These are phyloP conservation scores for Peromyscus californicus DNA, from an alignment of 2,113 vertebrate species.

Conservation along the genomic window DNA sequence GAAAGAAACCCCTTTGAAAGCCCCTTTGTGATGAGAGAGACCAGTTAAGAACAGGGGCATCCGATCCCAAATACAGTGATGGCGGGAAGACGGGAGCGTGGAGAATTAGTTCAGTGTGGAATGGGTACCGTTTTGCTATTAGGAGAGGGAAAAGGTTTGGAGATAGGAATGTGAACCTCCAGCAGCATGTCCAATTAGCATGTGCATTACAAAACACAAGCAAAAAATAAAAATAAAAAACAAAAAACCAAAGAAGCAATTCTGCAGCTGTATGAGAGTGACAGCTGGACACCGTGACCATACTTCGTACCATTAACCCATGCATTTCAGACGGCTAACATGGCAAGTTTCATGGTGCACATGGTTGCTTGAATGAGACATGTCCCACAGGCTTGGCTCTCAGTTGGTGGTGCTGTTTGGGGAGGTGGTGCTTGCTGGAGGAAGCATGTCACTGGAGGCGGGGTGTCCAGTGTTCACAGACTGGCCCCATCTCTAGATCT, in stretches of 20 bases:
- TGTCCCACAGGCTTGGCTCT: neutral
- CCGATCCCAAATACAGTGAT: neutral
- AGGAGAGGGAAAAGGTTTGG: neutral
- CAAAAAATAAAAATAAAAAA: neutral
- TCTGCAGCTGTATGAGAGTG: neutral
- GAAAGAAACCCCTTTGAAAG: constrained; percentile 13
- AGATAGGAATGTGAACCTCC: neutral
- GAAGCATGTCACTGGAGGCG: neutral
- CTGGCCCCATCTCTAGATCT: neutral
- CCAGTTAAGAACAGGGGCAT: neutral
- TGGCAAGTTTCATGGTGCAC: neutral
- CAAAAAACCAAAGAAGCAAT: neutral
- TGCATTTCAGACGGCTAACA: neutral
- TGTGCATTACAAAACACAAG: neutral
- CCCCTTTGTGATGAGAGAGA: neutral
- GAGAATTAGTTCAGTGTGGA: neutral
- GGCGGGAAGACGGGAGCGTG: neutral
- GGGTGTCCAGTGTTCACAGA: neutral
- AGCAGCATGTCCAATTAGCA: neutral
- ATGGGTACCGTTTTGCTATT: neutral
- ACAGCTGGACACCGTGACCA: neutral
- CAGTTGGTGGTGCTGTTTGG: neutral
- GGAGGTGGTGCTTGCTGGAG: neutral
- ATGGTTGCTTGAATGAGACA: neutral
- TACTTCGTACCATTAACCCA: neutral